Conservation (phyloP, 1,140 invertebrate genomes). For the Spodoptera frugiperda region DNA sequence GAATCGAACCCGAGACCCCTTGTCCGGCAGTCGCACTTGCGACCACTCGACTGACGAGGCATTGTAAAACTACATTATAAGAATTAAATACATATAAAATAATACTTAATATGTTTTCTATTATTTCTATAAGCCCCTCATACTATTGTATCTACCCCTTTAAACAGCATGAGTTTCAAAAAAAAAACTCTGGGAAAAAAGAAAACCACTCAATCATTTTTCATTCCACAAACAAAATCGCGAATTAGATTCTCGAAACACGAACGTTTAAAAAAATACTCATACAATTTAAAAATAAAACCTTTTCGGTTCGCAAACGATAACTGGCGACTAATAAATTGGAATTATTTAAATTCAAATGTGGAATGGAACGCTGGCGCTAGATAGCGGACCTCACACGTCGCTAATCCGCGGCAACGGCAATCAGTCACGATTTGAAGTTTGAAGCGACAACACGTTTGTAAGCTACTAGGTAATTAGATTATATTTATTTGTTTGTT, state of each 20-base stretch:
- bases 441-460: background rate
- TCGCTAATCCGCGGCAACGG: constrained; percentile 1
- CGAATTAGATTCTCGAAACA: background rate
- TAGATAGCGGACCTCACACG: constrained; percentile 39
- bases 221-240: no score
- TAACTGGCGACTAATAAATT: constrained; percentile 21
- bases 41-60: no score
- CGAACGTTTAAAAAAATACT: background rate
- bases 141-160: no score
- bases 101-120: no score
- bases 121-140: no score
- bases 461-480: constrained; percentile 18
- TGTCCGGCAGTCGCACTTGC: no score
- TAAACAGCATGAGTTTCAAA: no score
- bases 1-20: no score
- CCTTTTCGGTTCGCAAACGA: background rate
- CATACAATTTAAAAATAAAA: background rate
- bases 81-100: no score
- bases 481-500: background rate
- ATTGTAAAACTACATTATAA: no score
- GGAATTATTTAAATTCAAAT: constrained; percentile 37
- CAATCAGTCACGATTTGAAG: constrained; percentile 13
- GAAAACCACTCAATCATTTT: no score
- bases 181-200: no score
- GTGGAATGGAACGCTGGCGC: constrained; percentile 28